Evolutionary conservation across 2,113 vertebrate species (phyloP), one percentile per base, ranked within the genome.

Genomic region (Rattus rattus): DNA sequence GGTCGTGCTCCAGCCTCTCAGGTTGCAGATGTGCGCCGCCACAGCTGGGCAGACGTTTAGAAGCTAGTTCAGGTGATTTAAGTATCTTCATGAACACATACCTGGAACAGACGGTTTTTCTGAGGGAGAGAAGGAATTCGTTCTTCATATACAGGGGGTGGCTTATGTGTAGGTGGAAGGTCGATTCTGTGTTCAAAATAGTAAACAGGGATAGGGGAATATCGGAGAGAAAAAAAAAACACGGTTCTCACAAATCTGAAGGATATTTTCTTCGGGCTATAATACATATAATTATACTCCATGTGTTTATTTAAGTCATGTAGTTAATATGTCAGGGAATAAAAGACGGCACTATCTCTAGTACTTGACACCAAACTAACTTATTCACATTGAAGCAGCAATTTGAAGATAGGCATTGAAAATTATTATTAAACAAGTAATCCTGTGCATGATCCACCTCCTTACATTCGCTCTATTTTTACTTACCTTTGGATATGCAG

Each of bases 151-250:
- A 95, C 54, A 77, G 98, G 96, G 75, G 98, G 91, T 94, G 98
- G 98, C 96, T 99, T 99, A 80, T 99, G 99, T 97, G 98, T 99
- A 83, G 99, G 98, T 56, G 98, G 98, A 95, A 99, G 98, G 96
- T 99, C 98, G 91, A 99, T 99, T 96, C 98, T 99, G 94, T 33
- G 95, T 95, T 77, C 79, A 96, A 96, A 83, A 94, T 54, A 88
- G 76, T 94, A 88, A n/a, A 94, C 79, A 97, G 90, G 67, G 28
- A 91, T 2, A 17, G 28, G 43, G 83, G 61, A 12, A 24, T 6
- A 39, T 47, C 2, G 16, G 4, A 16, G 63, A 36, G 43, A 5
- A 33, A 67, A 65, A 67, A 33, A 88, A 76, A 77, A 70, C 54
- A 79, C 91, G 11, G 5, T 39, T 94, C 28, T 80, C 49, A 76